phyloP scores from a whole-genome alignment of 1,140 invertebrate species.

The Laupala kohalensis region DNA sequence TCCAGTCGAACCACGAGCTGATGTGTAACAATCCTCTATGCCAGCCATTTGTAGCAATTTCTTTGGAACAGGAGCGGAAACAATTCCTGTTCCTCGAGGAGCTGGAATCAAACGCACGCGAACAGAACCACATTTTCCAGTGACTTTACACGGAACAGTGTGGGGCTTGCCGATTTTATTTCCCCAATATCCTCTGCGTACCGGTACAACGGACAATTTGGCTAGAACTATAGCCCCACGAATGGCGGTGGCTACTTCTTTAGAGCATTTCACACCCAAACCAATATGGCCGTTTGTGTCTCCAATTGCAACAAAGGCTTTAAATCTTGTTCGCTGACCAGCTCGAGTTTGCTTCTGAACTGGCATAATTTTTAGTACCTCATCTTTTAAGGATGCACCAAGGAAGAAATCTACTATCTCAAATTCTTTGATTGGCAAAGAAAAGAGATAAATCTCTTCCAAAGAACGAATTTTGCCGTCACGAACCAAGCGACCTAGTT shows the following conservation, averaged over 20 bases:
- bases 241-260: conserved; percentile 99
- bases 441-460: conserved; percentile 99
- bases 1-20: conserved; percentile 89
- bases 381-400: conserved; percentile 82
- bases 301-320: conserved; percentile 79
- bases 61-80: conserved; percentile 97
- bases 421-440: conserved; percentile 96
- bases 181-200: conserved; percentile 98
- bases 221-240: conserved; percentile 97
- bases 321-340: conserved; percentile 97
- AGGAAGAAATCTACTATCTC: conserved; percentile 99
- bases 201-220: conserved; percentile 96
- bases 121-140: conserved; percentile 98
- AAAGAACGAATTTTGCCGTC: conserved; percentile 91
- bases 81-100: conserved; percentile 98
- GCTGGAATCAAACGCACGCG: conserved; percentile 93
- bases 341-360: conserved; percentile 99
- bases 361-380: conserved; percentile 98
- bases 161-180: conserved; percentile 99
- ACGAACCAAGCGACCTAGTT: conserved; percentile 90
- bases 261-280: conserved; percentile 97
- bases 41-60: conserved; percentile 98
- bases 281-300: conserved; percentile 99
- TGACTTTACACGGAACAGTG: conserved; percentile 98
- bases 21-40: conserved; percentile 99